A percentile compares a stretch with the other conserved stretches of the same genome.
phyloP scores from a whole-genome alignment of 1,140 invertebrate genomes.

The Matsumurasca onukii region DNA sequence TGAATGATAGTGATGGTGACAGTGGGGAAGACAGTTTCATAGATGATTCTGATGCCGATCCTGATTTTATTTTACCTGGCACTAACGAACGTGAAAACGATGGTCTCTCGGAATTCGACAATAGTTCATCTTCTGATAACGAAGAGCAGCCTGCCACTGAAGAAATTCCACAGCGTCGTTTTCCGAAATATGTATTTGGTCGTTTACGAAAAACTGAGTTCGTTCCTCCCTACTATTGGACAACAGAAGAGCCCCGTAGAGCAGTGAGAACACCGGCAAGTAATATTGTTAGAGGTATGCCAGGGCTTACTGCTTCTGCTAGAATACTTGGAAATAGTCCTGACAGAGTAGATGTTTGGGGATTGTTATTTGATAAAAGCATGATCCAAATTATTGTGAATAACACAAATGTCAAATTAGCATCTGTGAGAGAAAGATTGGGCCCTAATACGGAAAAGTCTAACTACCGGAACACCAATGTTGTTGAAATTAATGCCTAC shows the following conservation, averaged over 20 bases:
- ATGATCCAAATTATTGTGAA: not conserved
- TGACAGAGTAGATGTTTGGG: not conserved
- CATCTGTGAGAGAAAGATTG: not conserved
- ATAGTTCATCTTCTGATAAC: no score
- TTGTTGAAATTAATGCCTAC: conserved; percentile 14
- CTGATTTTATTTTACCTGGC: no score
- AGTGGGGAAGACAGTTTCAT: no score
- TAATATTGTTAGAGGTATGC: not conserved
- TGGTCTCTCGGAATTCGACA: no score
- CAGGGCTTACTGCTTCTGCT: not conserved
- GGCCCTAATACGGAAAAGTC: not conserved
- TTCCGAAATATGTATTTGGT: no score
- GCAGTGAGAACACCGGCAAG: not conserved
- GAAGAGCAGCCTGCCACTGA: no score
- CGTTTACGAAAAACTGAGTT: no score
- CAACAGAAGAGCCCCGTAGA: conserved; percentile 34
- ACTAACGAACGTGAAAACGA: no score
- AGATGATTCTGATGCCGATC: no score
- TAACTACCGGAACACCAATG: not conserved
- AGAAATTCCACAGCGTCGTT: no score
- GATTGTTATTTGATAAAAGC: not conserved
- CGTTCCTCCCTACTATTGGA: no score
- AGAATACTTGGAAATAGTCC: conserved; percentile 3
- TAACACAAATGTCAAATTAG: conserved; percentile 22
- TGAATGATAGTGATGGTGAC: no score